Conservation (phyloP, 2,113 vertebrate genomes). For the Himantopus leucocephalus region DNA sequence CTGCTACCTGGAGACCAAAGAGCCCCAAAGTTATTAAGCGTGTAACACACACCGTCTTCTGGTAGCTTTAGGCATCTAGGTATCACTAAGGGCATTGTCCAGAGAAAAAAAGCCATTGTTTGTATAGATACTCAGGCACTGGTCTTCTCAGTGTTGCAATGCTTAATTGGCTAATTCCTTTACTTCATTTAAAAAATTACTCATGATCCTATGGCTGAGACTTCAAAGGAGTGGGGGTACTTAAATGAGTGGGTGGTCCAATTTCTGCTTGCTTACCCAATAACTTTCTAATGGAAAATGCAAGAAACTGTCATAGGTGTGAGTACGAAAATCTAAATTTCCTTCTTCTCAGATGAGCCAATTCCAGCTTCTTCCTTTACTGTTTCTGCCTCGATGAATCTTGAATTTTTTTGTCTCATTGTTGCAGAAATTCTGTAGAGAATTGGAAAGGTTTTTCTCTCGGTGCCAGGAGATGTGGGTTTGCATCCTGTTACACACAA, state of each 20-base stretch:
- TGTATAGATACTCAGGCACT: not conserved
- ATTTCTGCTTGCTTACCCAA: not conserved
- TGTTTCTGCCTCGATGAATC: not conserved
- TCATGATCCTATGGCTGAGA: accelerated
- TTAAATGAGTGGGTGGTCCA: not conserved
- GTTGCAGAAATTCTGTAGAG: not conserved
- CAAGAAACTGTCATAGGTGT: not conserved
- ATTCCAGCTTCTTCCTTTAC: not conserved
- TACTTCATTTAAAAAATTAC: not conserved
- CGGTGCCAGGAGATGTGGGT: not conserved
- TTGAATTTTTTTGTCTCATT: not conserved
- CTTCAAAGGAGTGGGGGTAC: not conserved
- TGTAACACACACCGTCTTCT: not conserved
- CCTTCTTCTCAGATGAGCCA: not conserved
- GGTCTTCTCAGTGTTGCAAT: not conserved
- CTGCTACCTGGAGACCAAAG: not conserved
- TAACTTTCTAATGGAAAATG: not conserved
- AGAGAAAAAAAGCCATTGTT: not conserved
- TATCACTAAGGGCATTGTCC: not conserved
- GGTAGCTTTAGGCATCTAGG: not conserved
- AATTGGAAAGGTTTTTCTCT: not conserved
- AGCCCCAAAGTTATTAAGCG: not conserved
- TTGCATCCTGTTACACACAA: not conserved
- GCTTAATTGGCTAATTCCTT: not conserved
- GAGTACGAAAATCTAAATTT: not conserved